Evolutionary conservation across 2,113 vertebrate genomes (phyloP), one percentile per base, ranked within the genome.

Genomic region (Puma concolor): DNA sequence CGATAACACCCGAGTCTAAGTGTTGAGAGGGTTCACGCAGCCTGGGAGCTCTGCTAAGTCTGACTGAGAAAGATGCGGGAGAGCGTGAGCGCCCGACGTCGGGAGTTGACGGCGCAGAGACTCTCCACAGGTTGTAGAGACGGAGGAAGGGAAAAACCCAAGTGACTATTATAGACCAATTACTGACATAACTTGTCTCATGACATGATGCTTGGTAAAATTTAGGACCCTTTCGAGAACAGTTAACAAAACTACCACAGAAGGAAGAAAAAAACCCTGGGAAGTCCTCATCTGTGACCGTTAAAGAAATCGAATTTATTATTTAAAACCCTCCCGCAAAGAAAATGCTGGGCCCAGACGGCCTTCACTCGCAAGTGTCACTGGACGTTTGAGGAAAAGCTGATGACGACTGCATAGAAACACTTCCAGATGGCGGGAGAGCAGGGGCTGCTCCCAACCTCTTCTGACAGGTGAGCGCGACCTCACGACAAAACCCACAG

Each of bases 71-170:
- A 33, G 38, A 25, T 0, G 1, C 1, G 11, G 29, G 74, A 74
- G 27, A 10, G 25, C 15, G 2, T 19, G 4, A 52, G 9, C 0
- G 17, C 11, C 31, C 2, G 11, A 7, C 5, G 9, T 11, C 27
- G 0, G 11, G 67, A 8, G 4, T 8, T 7, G 36, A 4, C 25
- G 3, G 3, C 1, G 7, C 14, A 31, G 4, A 29, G 1, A 21
- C 5, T 9, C 16, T 44, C 44, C 44, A 44, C 44, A 44, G 44
- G 44, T 44, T 44, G 44, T 44, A 44, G 44, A 44, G 44, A 44
- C 44, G 7, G 44, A 33, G 0, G 17, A 7, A 23, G 67, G 50
- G 33, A 27, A 36, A 31, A 23, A 17, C 2, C 0, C 2, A 17
- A 31, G 1, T 23, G 38, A 48, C 5, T 7, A 15, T 17, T 7